Evolutionary conservation across 1,140 invertebrate species (phyloP).

Genomic region (Atta colombica): DNA sequence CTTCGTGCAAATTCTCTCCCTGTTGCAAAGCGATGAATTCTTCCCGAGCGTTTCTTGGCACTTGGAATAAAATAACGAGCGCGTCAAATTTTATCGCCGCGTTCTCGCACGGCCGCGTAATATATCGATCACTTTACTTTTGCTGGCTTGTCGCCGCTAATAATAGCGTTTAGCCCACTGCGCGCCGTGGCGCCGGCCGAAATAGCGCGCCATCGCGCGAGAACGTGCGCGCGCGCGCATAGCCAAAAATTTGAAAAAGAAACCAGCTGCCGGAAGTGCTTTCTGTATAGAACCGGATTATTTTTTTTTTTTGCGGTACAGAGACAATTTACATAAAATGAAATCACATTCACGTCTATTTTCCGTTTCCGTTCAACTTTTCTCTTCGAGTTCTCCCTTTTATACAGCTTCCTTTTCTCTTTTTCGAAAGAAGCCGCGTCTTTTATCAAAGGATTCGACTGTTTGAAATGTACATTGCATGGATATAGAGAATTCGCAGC

Average conservation of each 20-base stretch:
- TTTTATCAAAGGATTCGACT: slow-evolving; percentile 12
- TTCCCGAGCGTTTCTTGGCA: slow-evolving; percentile 27
- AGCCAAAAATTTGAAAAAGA: slow-evolving; percentile 57
- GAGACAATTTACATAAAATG: slow-evolving; percentile 10
- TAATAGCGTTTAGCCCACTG: slow-evolving; percentile 72
- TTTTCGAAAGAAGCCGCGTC: not conserved
- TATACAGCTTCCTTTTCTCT: not conserved
- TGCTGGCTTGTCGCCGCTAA: slow-evolving; percentile 65
- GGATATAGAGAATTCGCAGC: not conserved
- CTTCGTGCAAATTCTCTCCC: slow-evolving; percentile 7
- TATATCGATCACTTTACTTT: slow-evolving; percentile 67
- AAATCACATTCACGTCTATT: not conserved
- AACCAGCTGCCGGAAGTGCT: slow-evolving; percentile 59
- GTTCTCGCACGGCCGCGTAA: slow-evolving; percentile 40
- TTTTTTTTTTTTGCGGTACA: not conserved
- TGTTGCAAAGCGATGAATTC: not conserved
- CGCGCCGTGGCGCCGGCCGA: slow-evolving; percentile 65
- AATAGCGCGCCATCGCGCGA: slow-evolving; percentile 53
- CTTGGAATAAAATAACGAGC: slow-evolving; percentile 66
- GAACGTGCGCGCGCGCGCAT: slow-evolving; percentile 32
- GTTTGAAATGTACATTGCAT: not conserved
- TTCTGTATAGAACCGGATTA: not conserved
- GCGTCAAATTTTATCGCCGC: slow-evolving; percentile 65
- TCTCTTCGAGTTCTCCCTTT: not conserved
- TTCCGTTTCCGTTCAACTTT: not conserved